Percentiles rank a stretch among this genome's conserved stretches.
phyloP scores from a whole-genome alignment of 2,797 vertebrate genomes.

The Enteromius thamalakanensis region DNA sequence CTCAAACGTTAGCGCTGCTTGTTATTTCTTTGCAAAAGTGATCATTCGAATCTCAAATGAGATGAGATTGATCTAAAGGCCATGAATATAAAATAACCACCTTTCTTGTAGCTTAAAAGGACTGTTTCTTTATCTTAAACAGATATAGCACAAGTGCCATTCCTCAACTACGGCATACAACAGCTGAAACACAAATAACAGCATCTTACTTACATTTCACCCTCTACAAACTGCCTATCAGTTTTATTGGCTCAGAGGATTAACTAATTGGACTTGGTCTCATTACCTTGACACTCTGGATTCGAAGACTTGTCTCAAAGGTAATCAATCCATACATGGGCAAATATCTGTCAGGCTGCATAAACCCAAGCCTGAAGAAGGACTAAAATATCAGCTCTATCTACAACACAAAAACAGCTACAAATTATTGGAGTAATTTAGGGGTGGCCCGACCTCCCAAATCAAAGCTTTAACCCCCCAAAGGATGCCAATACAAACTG shows the following conservation, averaged over 20 bases:
- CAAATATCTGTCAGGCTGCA: slow-evolving; percentile 35
- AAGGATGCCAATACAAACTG: background rate
- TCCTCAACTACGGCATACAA: background rate
- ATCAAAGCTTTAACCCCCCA: slow-evolving; percentile 1
- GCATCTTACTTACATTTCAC: slow-evolving; percentile 42
- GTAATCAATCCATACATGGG: slow-evolving; percentile 55
- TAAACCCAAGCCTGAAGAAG: slow-evolving; percentile 34
- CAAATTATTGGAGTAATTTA: slow-evolving; percentile 6
- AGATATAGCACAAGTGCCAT: background rate
- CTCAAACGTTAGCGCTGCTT: slow-evolving; percentile 61
- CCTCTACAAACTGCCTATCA: slow-evolving; percentile 34
- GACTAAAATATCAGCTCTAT: slow-evolving; percentile 16
- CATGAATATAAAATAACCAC: background rate
- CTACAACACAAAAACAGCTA: background rate
- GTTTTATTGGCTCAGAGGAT: slow-evolving; percentile 52
- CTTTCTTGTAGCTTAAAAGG: background rate
- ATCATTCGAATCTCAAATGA: slow-evolving; percentile 18
- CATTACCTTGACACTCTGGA: slow-evolving; percentile 52
- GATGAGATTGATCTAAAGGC: slow-evolving; percentile 17
- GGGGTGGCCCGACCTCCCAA: background rate
- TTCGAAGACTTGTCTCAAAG: slow-evolving; percentile 48
- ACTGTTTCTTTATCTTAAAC: slow-evolving; percentile 4
- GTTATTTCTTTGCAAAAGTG: slow-evolving; percentile 41
- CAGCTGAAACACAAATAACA: slow-evolving; percentile 34
- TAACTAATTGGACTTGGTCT: slow-evolving; percentile 56